These are phyloP conservation scores for Lissonota sp. DNA, from an alignment of 2,888 invertebrate genomes.

Conservation along the genomic window DNA sequence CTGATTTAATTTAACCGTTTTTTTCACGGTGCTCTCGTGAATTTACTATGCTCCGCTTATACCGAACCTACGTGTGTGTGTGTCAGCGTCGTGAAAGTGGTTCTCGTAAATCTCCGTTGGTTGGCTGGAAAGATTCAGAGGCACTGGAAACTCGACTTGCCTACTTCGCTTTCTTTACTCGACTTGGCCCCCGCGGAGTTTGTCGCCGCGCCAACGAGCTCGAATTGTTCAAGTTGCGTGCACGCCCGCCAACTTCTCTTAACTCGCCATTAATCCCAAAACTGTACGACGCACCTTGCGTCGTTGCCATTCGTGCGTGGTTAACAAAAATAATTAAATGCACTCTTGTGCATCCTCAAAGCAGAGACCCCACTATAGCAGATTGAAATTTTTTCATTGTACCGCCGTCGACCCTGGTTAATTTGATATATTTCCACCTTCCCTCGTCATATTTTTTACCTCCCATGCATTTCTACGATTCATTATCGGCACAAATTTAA, in stretches of 20 bases:
- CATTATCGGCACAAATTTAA: no score
- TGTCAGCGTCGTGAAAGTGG: conserved; percentile 48
- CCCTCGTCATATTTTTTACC: no score
- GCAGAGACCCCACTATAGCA: no score
- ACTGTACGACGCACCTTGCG: background rate
- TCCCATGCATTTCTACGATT: no score
- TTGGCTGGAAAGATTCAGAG: conserved; percentile 41
- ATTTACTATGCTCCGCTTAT: conserved; percentile 13
- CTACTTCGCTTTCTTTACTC: background rate
- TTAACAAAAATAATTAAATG: conserved; percentile 20
- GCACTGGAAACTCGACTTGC: conserved; percentile 11
- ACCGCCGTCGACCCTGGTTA: no score
- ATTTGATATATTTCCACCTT: no score
- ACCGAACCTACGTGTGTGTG: conserved; percentile 13
- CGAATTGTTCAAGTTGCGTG: conserved; percentile 56
- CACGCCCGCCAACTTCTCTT: conserved; percentile 23
- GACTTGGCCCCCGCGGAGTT: conserved; percentile 11
- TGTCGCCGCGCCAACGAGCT: conserved; percentile 36
- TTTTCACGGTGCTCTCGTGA: conserved; percentile 14
- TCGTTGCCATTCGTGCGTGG: background rate
- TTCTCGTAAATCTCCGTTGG: conserved; percentile 61
- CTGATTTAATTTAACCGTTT: conserved; percentile 55
- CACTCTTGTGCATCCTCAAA: background rate
- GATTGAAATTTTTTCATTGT: no score
- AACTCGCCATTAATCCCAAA: conserved; percentile 46